phyloP scores from a whole-genome alignment of 2,797 vertebrate genomes.

The Toxotes lorentzi region DNA sequence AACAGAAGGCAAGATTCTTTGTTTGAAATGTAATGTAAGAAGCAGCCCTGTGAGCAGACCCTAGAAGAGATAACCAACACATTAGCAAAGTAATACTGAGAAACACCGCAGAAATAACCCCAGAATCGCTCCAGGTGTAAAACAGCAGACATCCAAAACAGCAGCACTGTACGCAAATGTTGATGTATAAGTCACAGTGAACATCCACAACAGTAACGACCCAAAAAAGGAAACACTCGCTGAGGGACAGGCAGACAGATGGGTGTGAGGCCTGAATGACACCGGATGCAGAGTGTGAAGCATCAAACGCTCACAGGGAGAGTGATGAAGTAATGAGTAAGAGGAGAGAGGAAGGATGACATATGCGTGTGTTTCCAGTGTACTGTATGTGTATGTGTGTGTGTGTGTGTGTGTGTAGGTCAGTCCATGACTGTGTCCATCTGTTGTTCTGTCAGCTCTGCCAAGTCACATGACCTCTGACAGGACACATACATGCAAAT shows the following conservation, averaged over 20 bases:
- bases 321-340: constrained; percentile 74
- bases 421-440: constrained; percentile 66
- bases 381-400: constrained; percentile 30
- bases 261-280: constrained; percentile 38
- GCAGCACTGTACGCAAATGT: background rate
- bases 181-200: background rate
- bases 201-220: constrained; percentile 1
- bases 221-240: constrained; percentile 3
- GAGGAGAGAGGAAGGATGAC: constrained; percentile 55
- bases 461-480: constrained; percentile 63
- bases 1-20: background rate
- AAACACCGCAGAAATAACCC: background rate
- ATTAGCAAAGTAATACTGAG: background rate
- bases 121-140: background rate
- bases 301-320: constrained; percentile 58
- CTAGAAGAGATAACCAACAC: background rate
- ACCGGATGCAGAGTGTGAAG: constrained; percentile 47
- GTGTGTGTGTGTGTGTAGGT: constrained; percentile 53
- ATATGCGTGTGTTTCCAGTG: constrained; percentile 37
- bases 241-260: constrained; percentile 27
- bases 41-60: background rate
- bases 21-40: background rate
- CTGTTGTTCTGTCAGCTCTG: constrained; percentile 51
- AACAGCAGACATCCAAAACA: background rate
- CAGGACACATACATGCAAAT: constrained; percentile 29